Base-by-base conservation (phyloP, 2,888 invertebrate species). In the Eumerus sabulonum region DNA sequence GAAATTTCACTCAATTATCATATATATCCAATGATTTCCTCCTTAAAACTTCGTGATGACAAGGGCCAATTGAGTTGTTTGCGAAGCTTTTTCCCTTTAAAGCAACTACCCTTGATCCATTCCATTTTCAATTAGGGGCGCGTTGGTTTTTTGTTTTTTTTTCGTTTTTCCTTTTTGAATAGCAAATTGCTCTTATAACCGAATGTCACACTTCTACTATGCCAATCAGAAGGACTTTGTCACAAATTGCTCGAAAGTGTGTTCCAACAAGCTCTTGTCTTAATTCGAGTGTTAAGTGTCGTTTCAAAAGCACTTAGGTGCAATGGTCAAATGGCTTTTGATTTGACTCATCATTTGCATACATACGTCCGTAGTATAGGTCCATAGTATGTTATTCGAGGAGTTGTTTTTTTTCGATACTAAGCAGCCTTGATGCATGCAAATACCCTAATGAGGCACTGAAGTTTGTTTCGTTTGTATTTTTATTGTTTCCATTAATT, bases 91-190 rank as follows among this genome's bases (percentile, higher is more conserved):
- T 72, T 40, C 66, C 60, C 40, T 51, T 64, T 72, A 72, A 77
- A 72, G 72, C 72, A 77, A 77, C 67, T 77, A 56, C 62, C 60
- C 57, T 72, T 57, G 66, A 72, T 77, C 62, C 72, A 77, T 66
- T 67, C 72, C 72, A 60, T 63, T 67, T 77, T 72, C 72, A 67
- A 77, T 72, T 67, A 72, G 42, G 62, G 67, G 40, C 56, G 36
- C 18, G n/a, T n/a, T n/a, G n/a, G n/a, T n/a, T n/a, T n/a, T n/a
- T n/a, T n/a, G n/a, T 27, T 27, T 62, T 17, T 40, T 42, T 38
- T 17, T 42, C 40, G 48, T 50, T 35, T 56, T 44, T 59, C 36
- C 35, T 71, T 57, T 67, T 68, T 57, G 71, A 77, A 77, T 77
- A 60, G 56, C 66, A 66, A 72, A 77, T 77, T 67, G 53, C 35